phyloP scores from a whole-genome alignment of 1,140 invertebrate genomes.

The Bombus cullumanus region DNA sequence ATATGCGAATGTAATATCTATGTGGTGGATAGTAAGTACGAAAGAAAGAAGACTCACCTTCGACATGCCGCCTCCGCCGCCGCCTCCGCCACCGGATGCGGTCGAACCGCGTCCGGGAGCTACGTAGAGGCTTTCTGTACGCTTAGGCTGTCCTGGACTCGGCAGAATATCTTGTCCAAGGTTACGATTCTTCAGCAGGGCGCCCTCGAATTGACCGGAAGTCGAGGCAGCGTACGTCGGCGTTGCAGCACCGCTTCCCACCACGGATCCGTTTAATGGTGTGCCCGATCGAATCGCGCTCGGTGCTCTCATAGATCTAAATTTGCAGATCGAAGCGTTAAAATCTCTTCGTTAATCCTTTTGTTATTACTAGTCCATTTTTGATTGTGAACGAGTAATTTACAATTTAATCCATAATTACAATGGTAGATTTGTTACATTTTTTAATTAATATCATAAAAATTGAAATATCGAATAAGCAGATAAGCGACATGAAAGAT shows the following conservation, averaged over 20 bases:
- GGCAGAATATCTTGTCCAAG: constrained; percentile 94
- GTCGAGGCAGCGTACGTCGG: constrained; percentile 80
- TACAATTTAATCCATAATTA: background rate
- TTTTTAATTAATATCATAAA: no score
- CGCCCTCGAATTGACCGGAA: constrained; percentile 89
- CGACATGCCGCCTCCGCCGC: constrained; percentile 62
- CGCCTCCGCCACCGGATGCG: constrained; percentile 70
- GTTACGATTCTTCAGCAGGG: constrained; percentile 89
- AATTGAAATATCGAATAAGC: no score
- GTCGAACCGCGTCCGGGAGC: constrained; percentile 78
- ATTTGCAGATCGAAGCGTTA: background rate
- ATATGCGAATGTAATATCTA: constrained; percentile 43
- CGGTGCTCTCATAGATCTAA: constrained; percentile 81
- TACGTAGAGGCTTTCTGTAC: constrained; percentile 93
- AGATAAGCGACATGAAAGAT: no score
- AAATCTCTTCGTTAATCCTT: background rate
- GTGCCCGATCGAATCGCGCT: constrained; percentile 81
- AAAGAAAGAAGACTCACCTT: constrained; percentile 75
- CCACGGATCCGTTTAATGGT: constrained; percentile 77
- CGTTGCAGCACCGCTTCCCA: constrained; percentile 83
- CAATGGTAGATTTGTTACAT: no score
- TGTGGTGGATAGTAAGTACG: constrained; percentile 14
- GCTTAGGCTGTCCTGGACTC: constrained; percentile 91
- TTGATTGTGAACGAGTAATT: background rate
- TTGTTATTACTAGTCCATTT: background rate